Evolutionary conservation across 2,113 vertebrate genomes (phyloP).

Genomic region (Trachemys scripta): DNA sequence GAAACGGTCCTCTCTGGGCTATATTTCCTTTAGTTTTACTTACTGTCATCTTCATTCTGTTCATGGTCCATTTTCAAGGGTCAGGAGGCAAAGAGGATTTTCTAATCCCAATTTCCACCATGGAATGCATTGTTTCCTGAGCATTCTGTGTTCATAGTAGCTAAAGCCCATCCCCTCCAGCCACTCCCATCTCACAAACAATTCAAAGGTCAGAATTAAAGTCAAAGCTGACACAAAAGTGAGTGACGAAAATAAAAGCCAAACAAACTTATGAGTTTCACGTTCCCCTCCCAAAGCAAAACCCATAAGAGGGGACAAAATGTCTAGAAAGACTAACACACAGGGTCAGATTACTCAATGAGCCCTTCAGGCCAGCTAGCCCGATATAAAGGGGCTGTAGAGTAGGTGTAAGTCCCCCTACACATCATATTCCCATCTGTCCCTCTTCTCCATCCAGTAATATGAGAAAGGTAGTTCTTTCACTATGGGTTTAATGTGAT

Average conservation of each 20-base stretch:
- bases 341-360: background rate
- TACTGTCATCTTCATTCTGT: constrained; percentile 21
- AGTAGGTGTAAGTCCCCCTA: background rate
- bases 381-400: background rate
- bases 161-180: background rate
- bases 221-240: background rate
- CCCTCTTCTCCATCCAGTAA: background rate
- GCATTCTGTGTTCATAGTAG: background rate
- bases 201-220: background rate
- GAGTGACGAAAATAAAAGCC: background rate
- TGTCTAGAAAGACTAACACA: background rate
- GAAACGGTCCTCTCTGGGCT: background rate
- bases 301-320: background rate
- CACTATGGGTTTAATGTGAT: background rate
- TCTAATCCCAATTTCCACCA: background rate
- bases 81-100: background rate
- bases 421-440: background rate
- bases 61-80: constrained; percentile 52
- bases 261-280: background rate
- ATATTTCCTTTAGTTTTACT: constrained; percentile 12
- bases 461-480: fast-evolving
- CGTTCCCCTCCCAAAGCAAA: background rate
- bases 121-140: background rate
- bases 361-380: background rate
- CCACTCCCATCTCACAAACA: constrained; percentile 43